phyloP scores from a whole-genome alignment of 2,888 invertebrate species.

The Onchidella celtica region DNA sequence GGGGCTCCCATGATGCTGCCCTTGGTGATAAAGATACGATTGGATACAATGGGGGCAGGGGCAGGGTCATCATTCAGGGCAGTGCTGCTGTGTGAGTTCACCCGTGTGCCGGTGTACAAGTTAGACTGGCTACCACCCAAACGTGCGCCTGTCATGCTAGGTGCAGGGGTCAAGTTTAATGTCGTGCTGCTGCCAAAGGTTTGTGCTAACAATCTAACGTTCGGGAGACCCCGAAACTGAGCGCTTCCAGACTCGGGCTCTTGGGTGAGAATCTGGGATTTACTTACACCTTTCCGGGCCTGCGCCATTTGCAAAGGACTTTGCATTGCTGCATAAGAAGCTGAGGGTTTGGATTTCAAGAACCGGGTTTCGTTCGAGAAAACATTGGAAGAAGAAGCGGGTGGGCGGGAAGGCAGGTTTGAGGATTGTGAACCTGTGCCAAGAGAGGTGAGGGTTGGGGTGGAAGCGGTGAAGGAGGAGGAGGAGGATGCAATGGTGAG shows the following conservation, averaged over 20 bases:
- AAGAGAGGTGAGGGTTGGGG: slow-evolving; percentile 24
- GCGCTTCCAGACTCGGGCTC: background rate
- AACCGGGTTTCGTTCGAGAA: slow-evolving; percentile 3
- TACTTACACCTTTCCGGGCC: slow-evolving; percentile 23
- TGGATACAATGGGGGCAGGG: background rate
- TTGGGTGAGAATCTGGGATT: slow-evolving; percentile 19
- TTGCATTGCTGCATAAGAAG: background rate
- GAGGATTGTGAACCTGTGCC: background rate
- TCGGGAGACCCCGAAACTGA: slow-evolving; percentile 50
- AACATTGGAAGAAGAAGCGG: background rate
- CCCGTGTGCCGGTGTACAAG: background rate
- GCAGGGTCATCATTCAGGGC: background rate
- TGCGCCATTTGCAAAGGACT: slow-evolving; percentile 31
- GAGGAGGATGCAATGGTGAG: too few species aligned
- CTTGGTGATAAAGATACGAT: slow-evolving; percentile 21
- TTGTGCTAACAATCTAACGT: slow-evolving; percentile 53
- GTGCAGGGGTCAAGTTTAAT: background rate
- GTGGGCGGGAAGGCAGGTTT: background rate
- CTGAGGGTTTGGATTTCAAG: slow-evolving; percentile 18
- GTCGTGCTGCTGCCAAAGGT: slow-evolving; percentile 50
- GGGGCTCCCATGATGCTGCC: background rate
- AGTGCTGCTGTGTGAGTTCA: slow-evolving; percentile 41
- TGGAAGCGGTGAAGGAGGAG: slow-evolving; percentile 16
- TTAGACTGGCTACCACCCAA: background rate
- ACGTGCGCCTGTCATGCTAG: background rate